Evolutionary conservation across 1,140 invertebrate genomes (phyloP), one percentile per base, ranked within the genome.

Genomic region (Proales similis): DNA sequence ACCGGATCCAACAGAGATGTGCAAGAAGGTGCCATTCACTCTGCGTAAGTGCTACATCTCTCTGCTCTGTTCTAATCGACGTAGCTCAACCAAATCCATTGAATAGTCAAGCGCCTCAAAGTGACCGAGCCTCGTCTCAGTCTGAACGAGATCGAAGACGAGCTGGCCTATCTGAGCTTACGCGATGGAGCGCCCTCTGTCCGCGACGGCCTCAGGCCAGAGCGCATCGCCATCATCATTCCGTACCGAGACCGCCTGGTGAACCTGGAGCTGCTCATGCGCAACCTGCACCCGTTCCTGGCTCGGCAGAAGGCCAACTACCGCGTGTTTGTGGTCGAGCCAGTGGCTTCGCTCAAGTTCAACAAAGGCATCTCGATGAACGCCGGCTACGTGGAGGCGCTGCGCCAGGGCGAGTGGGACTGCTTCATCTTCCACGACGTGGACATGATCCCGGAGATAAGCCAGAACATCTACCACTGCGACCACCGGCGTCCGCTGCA

Each of bases 301-400:
- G 26, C n/a, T 2, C 26, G 39, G 4, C 53, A 60, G 32, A 12
- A 27, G 43, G 11, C 36, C 9, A 60, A 60, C 22, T 60, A 60
- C 30, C 6, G 32, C 12, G 46, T 60, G 24, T 4, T 60, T 4
- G 53, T 60, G 12, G 53, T 26, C 26, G 53, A 60, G 20, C 36
- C 20, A 2, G 20, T 2, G 9, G 46, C 27, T 17, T 17, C 17
- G n/a, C 9, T 43, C 6, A 43, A 17, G 14, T 96, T 95, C 72
- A 95, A 95, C 74, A 81, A 90, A 51, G 92, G 88, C 1, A 86
- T 86, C 78, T 79, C 95, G 47, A 88, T 95, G 84, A 96, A 96
- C 75, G 84, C 93, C 12, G 92, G 90, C 4, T 94, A 85, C 74
- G 80, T 82, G 38, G 90, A 94, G 75, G 85, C 88, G 1, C 74